Evolutionary conservation across 1,140 invertebrate species (phyloP), one percentile per base, ranked within the genome.

Genomic region (Lepidurus packardi): DNA sequence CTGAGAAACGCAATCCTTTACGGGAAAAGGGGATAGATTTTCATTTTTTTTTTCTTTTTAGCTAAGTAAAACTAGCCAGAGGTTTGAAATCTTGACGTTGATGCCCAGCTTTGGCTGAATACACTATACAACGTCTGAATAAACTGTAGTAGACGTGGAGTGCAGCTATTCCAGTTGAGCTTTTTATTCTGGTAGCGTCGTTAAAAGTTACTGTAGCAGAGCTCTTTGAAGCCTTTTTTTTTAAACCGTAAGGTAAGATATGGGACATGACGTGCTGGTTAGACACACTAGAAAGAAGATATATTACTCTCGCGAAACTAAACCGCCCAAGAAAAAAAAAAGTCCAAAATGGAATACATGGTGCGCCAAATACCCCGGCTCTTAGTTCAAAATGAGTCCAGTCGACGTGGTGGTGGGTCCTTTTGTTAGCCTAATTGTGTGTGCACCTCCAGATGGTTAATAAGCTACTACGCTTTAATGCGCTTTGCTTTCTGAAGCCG

Each of bases 351-450:
- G 16, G 53, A 21, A 21, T 65, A 65, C 21, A 34, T 7, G 21
- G 13, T 65, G 9, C n/a, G 53, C 34, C 34, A 34, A 34, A 34
- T 34, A 34, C 34, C 25, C 34, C 34, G 34, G 3, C 34, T 34
- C 34, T 34, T 34, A 34, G 34, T 34, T 34, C 3, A 34, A 34
- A 34, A 34, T 34, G 34, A 34, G 34, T 34, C 34, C 34, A 34
- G 53, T 65, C 53, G 21, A 65, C 53, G 53, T 65, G n/a, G 53
- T 65, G 53, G 53, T 65, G 53, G 53, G 53, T 65, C 53, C 53
- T 65, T 65, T 65, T 65, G 53, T 65, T 34, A 65, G 53, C 53
- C 53, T 65, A 65, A 65, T 65, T 65, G 53, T 65, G 53, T 65
- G 53, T 65, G 47, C 53, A 65, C 53, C 16, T n/a, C 53, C 53